Percentiles rank a stretch among this genome's conserved stretches.
Conservation (phyloP, 2,797 vertebrate species). For the Arnoldichthys spilopterus region DNA sequence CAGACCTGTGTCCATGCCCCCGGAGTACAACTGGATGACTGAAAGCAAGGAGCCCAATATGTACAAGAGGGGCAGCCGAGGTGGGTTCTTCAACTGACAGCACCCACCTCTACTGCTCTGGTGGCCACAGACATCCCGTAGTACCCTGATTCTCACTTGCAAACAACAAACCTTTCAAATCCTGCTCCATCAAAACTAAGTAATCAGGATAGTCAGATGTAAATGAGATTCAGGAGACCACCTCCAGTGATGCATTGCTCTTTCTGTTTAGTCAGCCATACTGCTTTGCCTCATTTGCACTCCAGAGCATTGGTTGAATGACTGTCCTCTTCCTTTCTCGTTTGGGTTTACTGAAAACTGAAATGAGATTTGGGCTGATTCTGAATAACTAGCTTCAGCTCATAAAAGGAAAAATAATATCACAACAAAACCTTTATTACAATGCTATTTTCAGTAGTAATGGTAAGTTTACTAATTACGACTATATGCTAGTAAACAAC, state of each 20-base stretch:
- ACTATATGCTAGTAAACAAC: not conserved
- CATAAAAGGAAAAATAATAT: not conserved
- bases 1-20: slow-evolving; percentile 88
- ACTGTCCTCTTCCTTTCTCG: slow-evolving; percentile 2
- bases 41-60: slow-evolving; percentile 87
- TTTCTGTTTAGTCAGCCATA: not conserved
- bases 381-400: not conserved
- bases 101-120: slow-evolving; percentile 24
- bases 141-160: slow-evolving; percentile 1
- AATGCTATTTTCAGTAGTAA: not conserved
- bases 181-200: not conserved
- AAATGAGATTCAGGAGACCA: not conserved
- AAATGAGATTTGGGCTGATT: not conserved
- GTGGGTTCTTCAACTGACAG: slow-evolving; percentile 67
- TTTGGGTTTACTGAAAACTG: not conserved
- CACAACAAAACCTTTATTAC: not conserved
- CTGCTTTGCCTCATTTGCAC: slow-evolving; percentile 2
- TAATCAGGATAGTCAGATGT: not conserved
- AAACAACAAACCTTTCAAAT: not conserved
- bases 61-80: slow-evolving; percentile 89
- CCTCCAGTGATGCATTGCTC: not conserved
- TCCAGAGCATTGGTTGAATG: not conserved
- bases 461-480: not conserved
- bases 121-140: slow-evolving; percentile 55
- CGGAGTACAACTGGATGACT: slow-evolving; percentile 82